Percentiles rank a stretch among this genome's conserved stretches.
phyloP scores from a whole-genome alignment of 2,888 invertebrate species.

The Acleris emargana region DNA sequence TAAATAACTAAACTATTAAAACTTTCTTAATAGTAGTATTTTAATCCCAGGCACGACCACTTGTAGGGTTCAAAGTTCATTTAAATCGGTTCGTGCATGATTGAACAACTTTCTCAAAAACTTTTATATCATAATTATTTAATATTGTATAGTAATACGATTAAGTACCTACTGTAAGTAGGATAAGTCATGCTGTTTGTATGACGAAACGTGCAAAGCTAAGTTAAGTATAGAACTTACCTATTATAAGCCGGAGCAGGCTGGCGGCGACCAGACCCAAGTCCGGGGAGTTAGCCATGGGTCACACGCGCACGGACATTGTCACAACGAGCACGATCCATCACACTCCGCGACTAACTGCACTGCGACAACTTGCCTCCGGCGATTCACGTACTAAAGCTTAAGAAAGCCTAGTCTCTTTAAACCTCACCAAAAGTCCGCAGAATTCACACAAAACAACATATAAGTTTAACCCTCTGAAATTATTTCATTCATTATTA shows the following conservation, averaged over 20 bases:
- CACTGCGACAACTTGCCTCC: slow-evolving; percentile 40
- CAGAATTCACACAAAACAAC: neutral
- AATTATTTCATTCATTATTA: slow-evolving; percentile 26
- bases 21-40: too few relatives aligned
- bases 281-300: slow-evolving; percentile 85
- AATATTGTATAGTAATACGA: too few relatives aligned
- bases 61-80: too few relatives aligned
- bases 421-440: neutral
- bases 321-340: slow-evolving; percentile 64
- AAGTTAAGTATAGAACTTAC: slow-evolving; percentile 71
- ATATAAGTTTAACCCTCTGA: slow-evolving; percentile 3
- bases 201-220: neutral
- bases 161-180: too few relatives aligned
- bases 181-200: neutral
- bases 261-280: slow-evolving; percentile 84
- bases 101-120: too few relatives aligned
- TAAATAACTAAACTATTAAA: too few relatives aligned
- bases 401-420: slow-evolving; percentile 7
- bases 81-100: too few relatives aligned
- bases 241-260: slow-evolving; percentile 85
- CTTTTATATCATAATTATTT: too few relatives aligned
- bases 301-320: slow-evolving; percentile 65
- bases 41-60: too few relatives aligned
- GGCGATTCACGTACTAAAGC: slow-evolving; percentile 30
- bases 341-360: slow-evolving; percentile 56